phyloP scores from a whole-genome alignment of 1,140 invertebrate genomes.

The Carcinoscorpius rotundicauda region DNA sequence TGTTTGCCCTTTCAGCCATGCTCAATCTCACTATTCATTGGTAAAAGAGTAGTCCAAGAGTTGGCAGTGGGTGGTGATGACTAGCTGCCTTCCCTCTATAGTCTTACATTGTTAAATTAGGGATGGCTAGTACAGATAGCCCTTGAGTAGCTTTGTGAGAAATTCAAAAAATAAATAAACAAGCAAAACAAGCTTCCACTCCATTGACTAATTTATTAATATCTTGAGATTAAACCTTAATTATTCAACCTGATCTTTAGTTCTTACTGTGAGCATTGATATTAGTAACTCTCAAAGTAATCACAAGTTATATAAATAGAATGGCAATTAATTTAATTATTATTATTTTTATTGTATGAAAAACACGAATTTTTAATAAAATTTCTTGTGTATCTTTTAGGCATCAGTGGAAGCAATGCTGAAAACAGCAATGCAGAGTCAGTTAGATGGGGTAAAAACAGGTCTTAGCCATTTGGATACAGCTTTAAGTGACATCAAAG shows the following conservation, averaged over 20 bases:
- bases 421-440: slow-evolving; percentile 96
- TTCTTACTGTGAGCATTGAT: background rate
- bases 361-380: slow-evolving; percentile 3
- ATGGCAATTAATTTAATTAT: too few species aligned
- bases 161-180: too few species aligned
- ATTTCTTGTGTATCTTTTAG: slow-evolving; percentile 35
- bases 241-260: background rate
- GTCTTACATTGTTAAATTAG: too few species aligned
- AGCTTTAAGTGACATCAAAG: slow-evolving; percentile 64
- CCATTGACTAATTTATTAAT: background rate
- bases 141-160: too few species aligned
- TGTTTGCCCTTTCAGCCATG: too few species aligned
- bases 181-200: too few species aligned
- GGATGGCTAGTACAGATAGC: too few species aligned
- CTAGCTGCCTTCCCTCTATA: too few species aligned
- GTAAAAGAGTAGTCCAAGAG: too few species aligned
- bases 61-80: too few species aligned
- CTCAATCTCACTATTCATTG: too few species aligned
- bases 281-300: background rate
- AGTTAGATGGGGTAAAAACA: slow-evolving; percentile 87
- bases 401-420: slow-evolving; percentile 93
- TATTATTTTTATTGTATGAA: background rate
- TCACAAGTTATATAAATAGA: background rate
- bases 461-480: slow-evolving; percentile 81
- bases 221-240: slow-evolving; percentile 11